Conservation (phyloP, 2,888 invertebrate genomes). For the Dynastes grantii region DNA sequence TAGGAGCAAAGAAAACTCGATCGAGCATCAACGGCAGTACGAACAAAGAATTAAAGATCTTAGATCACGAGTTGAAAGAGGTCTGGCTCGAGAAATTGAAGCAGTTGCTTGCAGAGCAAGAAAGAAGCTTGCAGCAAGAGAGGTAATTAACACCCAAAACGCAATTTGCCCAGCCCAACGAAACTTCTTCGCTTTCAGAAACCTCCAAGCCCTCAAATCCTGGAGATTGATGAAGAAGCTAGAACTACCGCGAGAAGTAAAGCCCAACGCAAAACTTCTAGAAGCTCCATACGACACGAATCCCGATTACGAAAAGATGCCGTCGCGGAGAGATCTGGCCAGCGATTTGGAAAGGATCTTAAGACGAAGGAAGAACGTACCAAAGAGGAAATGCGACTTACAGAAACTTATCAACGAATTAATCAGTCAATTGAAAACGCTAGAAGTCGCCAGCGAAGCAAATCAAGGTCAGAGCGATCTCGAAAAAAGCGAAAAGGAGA, state of each 20-base stretch:
- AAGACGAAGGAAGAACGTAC: conserved; percentile 59
- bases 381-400: conserved; percentile 70
- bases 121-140: conserved; percentile 75
- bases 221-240: conserved; percentile 53
- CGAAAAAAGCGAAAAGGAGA: conserved; percentile 72
- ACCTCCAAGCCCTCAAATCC: conserved; percentile 49
- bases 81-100: conserved; percentile 74
- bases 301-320: conserved; percentile 73
- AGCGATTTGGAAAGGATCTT: conserved; percentile 61
- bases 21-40: conserved; percentile 18
- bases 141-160: conserved; percentile 71
- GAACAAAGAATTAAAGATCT: conserved; percentile 65
- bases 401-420: conserved; percentile 67
- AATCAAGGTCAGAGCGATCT: conserved; percentile 72
- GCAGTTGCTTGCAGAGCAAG: conserved; percentile 73
- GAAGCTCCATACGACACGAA: conserved; percentile 74
- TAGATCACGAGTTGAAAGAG: conserved; percentile 70
- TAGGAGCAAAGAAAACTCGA: conserved; percentile 63
- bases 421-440: conserved; percentile 66
- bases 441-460: conserved; percentile 61
- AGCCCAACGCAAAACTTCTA: conserved; percentile 12
- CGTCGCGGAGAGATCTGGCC: conserved; percentile 68
- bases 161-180: not conserved
- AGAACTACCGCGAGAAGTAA: conserved; percentile 47
- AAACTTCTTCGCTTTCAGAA: conserved; percentile 22